Evolutionary conservation across 2,888 invertebrate genomes (phyloP).

Genomic region (Eucera pruinosa): DNA sequence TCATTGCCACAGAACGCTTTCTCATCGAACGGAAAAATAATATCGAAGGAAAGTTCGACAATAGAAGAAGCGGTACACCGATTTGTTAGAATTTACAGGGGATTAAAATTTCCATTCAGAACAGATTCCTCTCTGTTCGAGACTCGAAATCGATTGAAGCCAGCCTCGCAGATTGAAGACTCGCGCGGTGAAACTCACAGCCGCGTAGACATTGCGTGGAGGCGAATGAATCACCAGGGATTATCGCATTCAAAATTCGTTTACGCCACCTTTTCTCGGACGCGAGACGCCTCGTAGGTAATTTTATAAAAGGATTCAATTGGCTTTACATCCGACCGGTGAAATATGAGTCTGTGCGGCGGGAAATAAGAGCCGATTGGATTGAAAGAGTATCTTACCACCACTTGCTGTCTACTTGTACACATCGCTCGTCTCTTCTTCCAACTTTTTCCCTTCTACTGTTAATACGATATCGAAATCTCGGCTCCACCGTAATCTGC

Average conservation of each 20-base stretch:
- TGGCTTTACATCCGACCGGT: constrained; percentile 76
- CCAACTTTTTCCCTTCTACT: constrained; percentile 19
- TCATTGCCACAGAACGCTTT: too few species aligned
- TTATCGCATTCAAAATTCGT: constrained; percentile 78
- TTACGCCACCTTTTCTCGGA: constrained; percentile 66
- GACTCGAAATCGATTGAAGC: constrained; percentile 39
- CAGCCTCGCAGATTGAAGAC: constrained; percentile 27
- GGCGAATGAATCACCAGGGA: constrained; percentile 74
- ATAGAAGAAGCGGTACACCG: neutral
- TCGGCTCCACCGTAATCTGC: neutral
- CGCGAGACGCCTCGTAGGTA: constrained; percentile 69
- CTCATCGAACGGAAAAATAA: neutral
- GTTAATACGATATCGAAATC: constrained; percentile 39
- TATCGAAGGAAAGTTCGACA: neutral
- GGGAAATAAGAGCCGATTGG: constrained; percentile 81
- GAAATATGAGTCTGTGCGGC: constrained; percentile 81
- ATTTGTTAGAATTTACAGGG: constrained; percentile 33
- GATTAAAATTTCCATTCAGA: constrained; percentile 31
- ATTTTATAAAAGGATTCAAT: constrained; percentile 82
- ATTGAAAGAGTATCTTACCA: constrained; percentile 79
- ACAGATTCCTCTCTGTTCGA: constrained; percentile 28
- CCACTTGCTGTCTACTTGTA: constrained; percentile 78
- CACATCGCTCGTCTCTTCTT: constrained; percentile 36
- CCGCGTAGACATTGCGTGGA: constrained; percentile 58
- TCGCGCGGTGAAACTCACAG: constrained; percentile 18